Evolutionary conservation across 2,888 invertebrate genomes (phyloP).

Genomic region (Metalampra italica): DNA sequence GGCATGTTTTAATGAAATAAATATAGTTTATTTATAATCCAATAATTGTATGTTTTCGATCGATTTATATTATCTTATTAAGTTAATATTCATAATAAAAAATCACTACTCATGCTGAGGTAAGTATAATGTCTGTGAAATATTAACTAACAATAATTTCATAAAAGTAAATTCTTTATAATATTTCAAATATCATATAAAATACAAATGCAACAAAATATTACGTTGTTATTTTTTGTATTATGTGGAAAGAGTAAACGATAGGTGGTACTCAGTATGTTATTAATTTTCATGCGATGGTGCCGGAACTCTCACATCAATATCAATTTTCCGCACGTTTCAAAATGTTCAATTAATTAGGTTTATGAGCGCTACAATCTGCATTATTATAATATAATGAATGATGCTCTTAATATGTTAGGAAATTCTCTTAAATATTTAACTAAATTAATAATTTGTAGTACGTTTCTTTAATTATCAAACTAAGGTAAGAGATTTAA

Average conservation of each 20-base stretch:
- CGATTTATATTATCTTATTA: no score
- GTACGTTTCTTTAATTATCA: neutral
- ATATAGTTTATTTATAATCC: no score
- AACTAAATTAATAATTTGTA: neutral
- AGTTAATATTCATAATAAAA: no score
- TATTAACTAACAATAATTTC: no score
- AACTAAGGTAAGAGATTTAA: neutral
- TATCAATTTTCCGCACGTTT: slow-evolving; percentile 58
- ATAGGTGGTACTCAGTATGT: slow-evolving; percentile 25
- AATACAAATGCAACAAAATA: no score
- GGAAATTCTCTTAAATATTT: slow-evolving; percentile 1
- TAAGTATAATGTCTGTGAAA: no score
- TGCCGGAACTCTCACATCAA: slow-evolving; percentile 60
- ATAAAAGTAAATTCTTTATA: no score
- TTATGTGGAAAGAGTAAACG: neutral
- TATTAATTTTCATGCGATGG: slow-evolving; percentile 37
- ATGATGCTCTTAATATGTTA: slow-evolving; percentile 6
- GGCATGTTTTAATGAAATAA: no score
- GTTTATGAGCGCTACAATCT: slow-evolving; percentile 31
- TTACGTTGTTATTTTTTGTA: no score
- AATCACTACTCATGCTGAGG: no score
- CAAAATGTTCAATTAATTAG: slow-evolving; percentile 54
- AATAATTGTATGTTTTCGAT: no score
- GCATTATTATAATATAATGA: slow-evolving; percentile 19
- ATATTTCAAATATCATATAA: no score